Base-by-base conservation (phyloP, 1,140 invertebrate species). In the Globodera ellingtonae region DNA sequence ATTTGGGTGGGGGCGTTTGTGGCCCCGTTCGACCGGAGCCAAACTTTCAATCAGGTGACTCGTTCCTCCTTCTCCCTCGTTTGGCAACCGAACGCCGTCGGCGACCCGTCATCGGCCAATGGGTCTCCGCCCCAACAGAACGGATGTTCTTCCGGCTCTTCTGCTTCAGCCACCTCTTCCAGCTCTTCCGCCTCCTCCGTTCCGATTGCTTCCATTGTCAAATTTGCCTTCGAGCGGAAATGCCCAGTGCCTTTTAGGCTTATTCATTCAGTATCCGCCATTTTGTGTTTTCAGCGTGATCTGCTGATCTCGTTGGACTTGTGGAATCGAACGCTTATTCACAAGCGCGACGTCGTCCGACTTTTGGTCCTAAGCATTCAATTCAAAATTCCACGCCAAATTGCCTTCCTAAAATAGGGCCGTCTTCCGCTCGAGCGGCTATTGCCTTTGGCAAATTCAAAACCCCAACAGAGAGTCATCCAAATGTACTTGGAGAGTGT, bases 141-240 rank as follows among this genome's bases (percentile, higher is more conserved):
- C 46, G 67, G 67, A 10, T 70, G 59, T 47, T 77, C 75, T 4
- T 65, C 56, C 56, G 56, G 56, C 56, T 62, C 75, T 44, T 67
- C 75, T 65, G 44, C 7, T 1, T 59, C 56, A 21, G 21, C 62
- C 65, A 77, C 10, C 44, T 77, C 75, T n/a, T 65, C 62, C 56
- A 7, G 10, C 18, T 78, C 56, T 21, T 78, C 59, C 18, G 46
- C 77, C 66, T n/a, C 69, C 66, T 13, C 81, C 44, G n/a, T 67
- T 24, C 75, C 65, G 21, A 8, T 77, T 3, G 13, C 87, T 50
- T 89, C 87, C 3, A 89, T 89, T 62, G 87, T 89, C 46, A 89
- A 89, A 75, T 89, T 89, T 75, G 87, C 87, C 44, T 89, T 89
- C 76, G 87, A 89, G 80, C 87, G 84, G 47, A 82, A 85, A 50